A percentile compares a stretch with the other conserved stretches of the same genome.
Conservation (phyloP, 2,797 vertebrate genomes). For the Choloepus didactylus region DNA sequence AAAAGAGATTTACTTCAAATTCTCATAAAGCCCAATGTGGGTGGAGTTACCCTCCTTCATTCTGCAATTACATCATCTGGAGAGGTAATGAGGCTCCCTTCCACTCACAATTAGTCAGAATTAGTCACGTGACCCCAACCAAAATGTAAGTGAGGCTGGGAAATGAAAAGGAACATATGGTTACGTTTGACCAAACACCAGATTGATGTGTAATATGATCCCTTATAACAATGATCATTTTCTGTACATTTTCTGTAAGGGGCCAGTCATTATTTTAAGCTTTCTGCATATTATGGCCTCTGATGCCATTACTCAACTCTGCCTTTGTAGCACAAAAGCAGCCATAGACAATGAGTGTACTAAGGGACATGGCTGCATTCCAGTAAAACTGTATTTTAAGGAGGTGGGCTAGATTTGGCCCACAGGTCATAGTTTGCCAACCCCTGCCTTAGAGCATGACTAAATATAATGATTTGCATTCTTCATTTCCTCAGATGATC, state of each 20-base stretch:
- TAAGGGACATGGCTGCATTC: neutral
- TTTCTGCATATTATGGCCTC: neutral
- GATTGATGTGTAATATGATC: neutral
- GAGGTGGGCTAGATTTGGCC: neutral
- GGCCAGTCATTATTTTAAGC: neutral
- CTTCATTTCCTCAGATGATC: neutral
- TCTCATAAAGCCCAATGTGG: neutral
- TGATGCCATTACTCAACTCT: neutral
- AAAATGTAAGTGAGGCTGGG: neutral
- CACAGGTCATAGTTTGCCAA: neutral
- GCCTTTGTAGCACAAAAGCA: neutral
- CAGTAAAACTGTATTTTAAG: conserved; percentile 29
- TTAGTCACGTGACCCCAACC: neutral
- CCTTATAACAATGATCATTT: neutral
- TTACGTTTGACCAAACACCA: neutral
- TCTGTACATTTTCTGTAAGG: neutral
- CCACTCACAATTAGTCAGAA: neutral
- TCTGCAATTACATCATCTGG: neutral
- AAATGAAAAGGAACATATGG: neutral
- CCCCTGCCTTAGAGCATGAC: neutral
- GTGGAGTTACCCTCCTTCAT: neutral
- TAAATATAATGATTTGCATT: neutral
- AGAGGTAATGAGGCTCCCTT: neutral
- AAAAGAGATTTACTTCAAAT: neutral
- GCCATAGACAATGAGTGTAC: neutral